Evolutionary conservation across 2,113 vertebrate species (phyloP).

Genomic region (Halcyon malimbica): DNA sequence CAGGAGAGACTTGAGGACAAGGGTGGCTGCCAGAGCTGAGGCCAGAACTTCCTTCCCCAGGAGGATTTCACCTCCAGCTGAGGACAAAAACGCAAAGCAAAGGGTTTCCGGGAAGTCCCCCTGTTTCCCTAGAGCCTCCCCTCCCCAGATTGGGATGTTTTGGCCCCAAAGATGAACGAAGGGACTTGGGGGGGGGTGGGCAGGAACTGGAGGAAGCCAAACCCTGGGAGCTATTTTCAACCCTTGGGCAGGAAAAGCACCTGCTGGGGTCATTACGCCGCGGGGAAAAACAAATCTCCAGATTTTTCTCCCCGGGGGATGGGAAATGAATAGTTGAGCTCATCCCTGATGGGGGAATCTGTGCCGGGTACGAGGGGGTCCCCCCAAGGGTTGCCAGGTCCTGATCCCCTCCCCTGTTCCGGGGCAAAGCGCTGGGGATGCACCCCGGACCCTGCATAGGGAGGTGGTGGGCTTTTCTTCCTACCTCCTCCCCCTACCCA

Average conservation of each 20-base stretch:
- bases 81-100: neutral
- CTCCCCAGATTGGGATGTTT: neutral
- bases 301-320: neutral
- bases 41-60: neutral
- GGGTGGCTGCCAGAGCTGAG: neutral
- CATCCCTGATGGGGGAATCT: neutral
- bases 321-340: neutral
- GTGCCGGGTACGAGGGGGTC: neutral
- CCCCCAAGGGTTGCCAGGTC: neutral
- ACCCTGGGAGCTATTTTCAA: constrained; percentile 21
- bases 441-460: neutral
- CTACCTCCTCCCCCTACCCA: rapidly evolving
- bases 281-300: constrained; percentile 33
- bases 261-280: constrained; percentile 15
- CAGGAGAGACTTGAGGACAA: neutral
- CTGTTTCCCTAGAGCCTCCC: neutral
- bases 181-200: neutral
- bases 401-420: too few species aligned
- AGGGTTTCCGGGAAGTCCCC: neutral
- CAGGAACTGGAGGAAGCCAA: constrained; percentile 29
- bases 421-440: rapidly evolving
- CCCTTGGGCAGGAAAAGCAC: constrained; percentile 33
- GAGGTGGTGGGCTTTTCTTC: neutral
- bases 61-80: neutral
- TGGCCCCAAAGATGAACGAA: neutral